phyloP scores from a whole-genome alignment of 2,888 invertebrate genomes.

The Coecobrya sp. region DNA sequence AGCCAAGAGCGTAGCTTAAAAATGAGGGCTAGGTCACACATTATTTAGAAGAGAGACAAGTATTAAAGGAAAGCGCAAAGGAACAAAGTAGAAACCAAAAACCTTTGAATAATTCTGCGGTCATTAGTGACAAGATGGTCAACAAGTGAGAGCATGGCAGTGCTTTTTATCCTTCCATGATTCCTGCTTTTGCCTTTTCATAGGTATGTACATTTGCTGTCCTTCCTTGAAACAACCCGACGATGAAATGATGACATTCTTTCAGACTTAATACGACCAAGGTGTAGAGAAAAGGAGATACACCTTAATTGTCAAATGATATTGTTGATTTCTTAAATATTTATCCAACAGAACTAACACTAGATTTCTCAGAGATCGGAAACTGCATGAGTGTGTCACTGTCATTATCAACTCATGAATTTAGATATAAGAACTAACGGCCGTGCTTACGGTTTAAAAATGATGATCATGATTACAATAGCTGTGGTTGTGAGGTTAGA shows the following conservation, averaged over 20 bases:
- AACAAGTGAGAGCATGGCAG: neutral
- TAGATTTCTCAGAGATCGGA: neutral
- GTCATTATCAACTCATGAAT: constrained; percentile 33
- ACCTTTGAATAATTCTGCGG: neutral
- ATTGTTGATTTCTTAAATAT: constrained; percentile 31
- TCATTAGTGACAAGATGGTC: neutral
- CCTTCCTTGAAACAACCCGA: neutral
- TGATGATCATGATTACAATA: neutral
- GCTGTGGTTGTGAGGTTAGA: too few species aligned
- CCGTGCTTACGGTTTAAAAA: constrained; percentile 63
- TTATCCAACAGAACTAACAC: neutral
- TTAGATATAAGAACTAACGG: constrained; percentile 58
- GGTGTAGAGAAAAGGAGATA: neutral
- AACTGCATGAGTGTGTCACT: neutral
- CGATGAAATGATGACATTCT: neutral
- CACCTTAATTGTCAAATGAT: constrained; percentile 69
- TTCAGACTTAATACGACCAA: too few species aligned
- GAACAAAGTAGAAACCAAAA: neutral
- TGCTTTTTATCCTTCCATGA: neutral
- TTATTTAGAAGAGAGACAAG: neutral
- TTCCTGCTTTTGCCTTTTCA: neutral
- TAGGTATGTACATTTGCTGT: neutral
- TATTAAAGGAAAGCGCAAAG: neutral
- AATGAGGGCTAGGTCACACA: constrained; percentile 8
- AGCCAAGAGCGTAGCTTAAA: neutral